These are phyloP conservation scores for Mastacembelus armatus DNA, from an alignment of 2,797 vertebrate genomes.

Conservation along the genomic window DNA sequence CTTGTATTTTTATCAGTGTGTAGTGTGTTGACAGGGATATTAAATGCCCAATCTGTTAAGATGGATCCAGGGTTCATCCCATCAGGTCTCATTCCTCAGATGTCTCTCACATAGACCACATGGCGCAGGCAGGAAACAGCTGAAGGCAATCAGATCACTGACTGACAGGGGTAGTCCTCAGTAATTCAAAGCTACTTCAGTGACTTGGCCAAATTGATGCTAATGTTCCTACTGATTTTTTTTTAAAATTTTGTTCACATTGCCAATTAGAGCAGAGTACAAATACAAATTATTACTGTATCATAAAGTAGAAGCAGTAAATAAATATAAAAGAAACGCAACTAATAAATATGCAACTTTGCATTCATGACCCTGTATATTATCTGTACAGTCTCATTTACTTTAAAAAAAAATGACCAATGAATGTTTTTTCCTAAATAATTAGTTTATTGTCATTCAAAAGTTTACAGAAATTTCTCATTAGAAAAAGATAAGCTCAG, in stretches of 20 bases:
- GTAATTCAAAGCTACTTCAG: neutral
- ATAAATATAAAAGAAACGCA: no score
- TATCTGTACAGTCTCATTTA: neutral
- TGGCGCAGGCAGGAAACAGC: slow-evolving; percentile 45
- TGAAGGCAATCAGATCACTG: slow-evolving; percentile 36
- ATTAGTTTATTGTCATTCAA: slow-evolving; percentile 54
- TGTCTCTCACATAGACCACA: slow-evolving; percentile 45
- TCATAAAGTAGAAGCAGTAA: no score
- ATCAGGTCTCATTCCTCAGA: slow-evolving; percentile 42
- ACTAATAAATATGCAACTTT: neutral
- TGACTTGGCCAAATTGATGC: neutral
- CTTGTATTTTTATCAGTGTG: neutral
- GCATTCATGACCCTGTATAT: neutral
- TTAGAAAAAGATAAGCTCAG: neutral
- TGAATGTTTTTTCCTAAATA: no score
- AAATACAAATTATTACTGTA: no score
- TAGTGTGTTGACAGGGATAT: slow-evolving; percentile 24
- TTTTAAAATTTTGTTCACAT: no score
- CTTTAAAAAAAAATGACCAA: no score
- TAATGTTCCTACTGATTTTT: neutral
- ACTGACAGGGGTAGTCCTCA: slow-evolving; percentile 19
- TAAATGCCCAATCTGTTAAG: slow-evolving; percentile 26
- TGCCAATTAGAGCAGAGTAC: no score
- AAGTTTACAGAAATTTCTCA: neutral
- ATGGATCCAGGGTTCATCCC: slow-evolving; percentile 11